Percentiles rank a stretch among this genome's conserved stretches.
These are phyloP conservation scores for Agrochola lychnidis DNA, from an alignment of 2,888 invertebrate genomes.

Conservation along the genomic window DNA sequence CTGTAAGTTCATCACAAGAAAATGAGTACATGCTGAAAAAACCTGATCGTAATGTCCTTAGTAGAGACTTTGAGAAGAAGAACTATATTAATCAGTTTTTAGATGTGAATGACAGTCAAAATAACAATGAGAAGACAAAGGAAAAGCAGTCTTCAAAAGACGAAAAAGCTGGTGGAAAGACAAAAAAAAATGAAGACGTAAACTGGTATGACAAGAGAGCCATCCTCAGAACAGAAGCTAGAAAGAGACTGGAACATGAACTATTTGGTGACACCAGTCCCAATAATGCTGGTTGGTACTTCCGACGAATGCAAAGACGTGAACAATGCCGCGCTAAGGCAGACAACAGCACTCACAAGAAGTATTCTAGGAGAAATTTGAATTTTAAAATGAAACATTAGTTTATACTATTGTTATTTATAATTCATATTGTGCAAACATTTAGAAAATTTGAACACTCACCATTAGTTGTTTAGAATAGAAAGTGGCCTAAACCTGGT, in stretches of 20 bases:
- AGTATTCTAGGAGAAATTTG: slow-evolving; percentile 79
- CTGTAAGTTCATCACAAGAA: slow-evolving; percentile 75
- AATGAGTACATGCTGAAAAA: slow-evolving; percentile 72
- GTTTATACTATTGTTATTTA: slow-evolving; percentile 36
- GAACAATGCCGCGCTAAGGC: slow-evolving; percentile 85
- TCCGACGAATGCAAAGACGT: slow-evolving; percentile 85
- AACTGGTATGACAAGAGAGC: slow-evolving; percentile 85
- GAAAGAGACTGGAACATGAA: slow-evolving; percentile 82
- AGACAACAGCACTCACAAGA: slow-evolving; percentile 82
- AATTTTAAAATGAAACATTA: slow-evolving; percentile 85
- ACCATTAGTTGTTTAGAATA: slow-evolving; percentile 29
- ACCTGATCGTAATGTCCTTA: slow-evolving; percentile 69
- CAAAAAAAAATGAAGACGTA: slow-evolving; percentile 68
- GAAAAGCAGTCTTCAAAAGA: slow-evolving; percentile 46
- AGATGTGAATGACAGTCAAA: slow-evolving; percentile 64
- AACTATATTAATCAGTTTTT: slow-evolving; percentile 70
- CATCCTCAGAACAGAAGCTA: slow-evolving; percentile 79
- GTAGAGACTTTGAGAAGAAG: slow-evolving; percentile 68
- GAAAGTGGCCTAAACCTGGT: slow-evolving; percentile 17
- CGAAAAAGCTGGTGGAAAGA: slow-evolving; percentile 59
- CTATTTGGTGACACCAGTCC: slow-evolving; percentile 79
- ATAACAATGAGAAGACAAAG: slow-evolving; percentile 53
- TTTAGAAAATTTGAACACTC: slow-evolving; percentile 41
- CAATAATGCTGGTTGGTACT: slow-evolving; percentile 87
- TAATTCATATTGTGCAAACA: slow-evolving; percentile 44